Evolutionary conservation across 2,797 vertebrate genomes (phyloP).

Genomic region (Poecilia wingei): DNA sequence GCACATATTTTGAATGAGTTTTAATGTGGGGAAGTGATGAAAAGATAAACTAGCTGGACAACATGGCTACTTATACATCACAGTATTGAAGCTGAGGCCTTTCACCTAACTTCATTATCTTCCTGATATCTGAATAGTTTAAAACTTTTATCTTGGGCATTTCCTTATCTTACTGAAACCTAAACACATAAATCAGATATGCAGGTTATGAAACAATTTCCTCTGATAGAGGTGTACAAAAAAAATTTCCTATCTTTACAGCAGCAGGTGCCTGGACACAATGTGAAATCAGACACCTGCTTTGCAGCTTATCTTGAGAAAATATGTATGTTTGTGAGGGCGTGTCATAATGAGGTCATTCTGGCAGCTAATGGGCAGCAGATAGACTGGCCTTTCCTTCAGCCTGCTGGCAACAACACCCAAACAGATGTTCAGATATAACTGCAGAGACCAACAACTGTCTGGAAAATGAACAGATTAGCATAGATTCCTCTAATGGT

Average conservation of each 20-base stretch:
- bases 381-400: conserved; percentile 31
- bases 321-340: conserved; percentile 35
- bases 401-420: conserved; percentile 29
- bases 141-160: conserved; percentile 37
- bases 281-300: conserved; percentile 66
- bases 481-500: neutral
- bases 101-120: conserved; percentile 31
- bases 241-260: conserved; percentile 39
- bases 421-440: conserved; percentile 26
- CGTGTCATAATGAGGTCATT: conserved; percentile 60
- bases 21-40: conserved; percentile 31
- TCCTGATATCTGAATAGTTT: conserved; percentile 21
- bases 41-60: conserved; percentile 44
- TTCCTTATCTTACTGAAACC: conserved; percentile 36
- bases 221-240: no score
- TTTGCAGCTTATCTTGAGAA: conserved; percentile 53
- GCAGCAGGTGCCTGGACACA: conserved; percentile 47
- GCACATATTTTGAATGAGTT: conserved; percentile 19
- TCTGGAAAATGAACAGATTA: conserved; percentile 28
- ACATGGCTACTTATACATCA: conserved; percentile 30
- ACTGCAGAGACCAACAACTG: conserved; percentile 34
- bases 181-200: conserved; percentile 44
- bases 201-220: conserved; percentile 48
- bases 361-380: conserved; percentile 43
- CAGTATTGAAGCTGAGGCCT: conserved; percentile 4